Base-by-base conservation (phyloP, 1,140 invertebrate species). In the Drosophila busckii region DNA sequence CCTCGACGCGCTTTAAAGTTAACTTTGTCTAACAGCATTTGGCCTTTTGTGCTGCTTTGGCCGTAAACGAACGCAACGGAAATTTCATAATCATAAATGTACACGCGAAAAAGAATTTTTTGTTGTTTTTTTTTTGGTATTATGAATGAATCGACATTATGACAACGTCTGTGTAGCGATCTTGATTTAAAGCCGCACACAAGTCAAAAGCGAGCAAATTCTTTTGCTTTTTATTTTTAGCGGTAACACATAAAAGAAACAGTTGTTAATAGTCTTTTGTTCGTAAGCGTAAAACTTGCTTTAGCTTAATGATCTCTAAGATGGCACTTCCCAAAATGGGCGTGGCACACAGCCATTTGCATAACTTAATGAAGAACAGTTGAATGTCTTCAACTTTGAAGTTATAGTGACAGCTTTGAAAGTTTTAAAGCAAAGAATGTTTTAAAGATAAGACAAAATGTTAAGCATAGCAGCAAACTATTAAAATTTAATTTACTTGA, bases 231-330 rank as follows among this genome's bases (percentile, higher is more conserved):
- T 10, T 26, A 28, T 50, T 38, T 52, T 75, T 70, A 76, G 71
- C 71, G 71, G 71, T 78, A 56, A 46, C 46, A n/a, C n/a, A 70
- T 70, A 67, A 76, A 76, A 75, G 54, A 76, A 76, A 76, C 71
- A 67, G 71, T 76, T 76, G 42, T 65, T 76, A 76, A 76, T 76
- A 66, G 70, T 56, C 38, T 52, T 34, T 48, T 52, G 42, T 31
- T 26, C 29, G 25, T 38, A 23, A 64, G 52, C 31, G 17, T 35
- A 19, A 23, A 35, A 17, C 34, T 13, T 32, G 23, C 10, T 49
- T 7, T 44, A 49, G 46, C 48, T 60, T 70, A 70, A 70, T 70
- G 54, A 65, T 70, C 35, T 45, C 44, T 22, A 60, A n/a, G 31
- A 38, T 42, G 35, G 31, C 52, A 37, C 37, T 55, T 6, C 29